These are phyloP conservation scores for Pangasius macronema DNA, from an alignment of 2,797 vertebrate genomes.

Conservation along the genomic window DNA sequence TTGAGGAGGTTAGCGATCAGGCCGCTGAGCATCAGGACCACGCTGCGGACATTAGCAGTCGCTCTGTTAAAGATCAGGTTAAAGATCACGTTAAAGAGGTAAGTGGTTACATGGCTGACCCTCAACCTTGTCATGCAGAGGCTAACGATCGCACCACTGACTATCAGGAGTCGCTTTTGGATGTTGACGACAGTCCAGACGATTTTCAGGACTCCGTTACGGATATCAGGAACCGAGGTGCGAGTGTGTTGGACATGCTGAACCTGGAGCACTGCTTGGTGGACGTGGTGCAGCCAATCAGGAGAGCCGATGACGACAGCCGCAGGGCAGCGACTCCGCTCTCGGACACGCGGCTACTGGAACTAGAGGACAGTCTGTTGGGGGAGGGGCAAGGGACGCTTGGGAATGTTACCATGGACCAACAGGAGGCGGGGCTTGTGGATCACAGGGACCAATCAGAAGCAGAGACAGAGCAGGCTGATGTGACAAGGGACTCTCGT, in stretches of 20 bases:
- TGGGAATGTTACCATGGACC: background rate
- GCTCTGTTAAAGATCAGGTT: background rate
- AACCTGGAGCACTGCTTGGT: slow-evolving; percentile 44
- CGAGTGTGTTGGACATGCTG: background rate
- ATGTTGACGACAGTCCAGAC: background rate
- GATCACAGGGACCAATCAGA: slow-evolving; percentile 7
- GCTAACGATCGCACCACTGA: background rate
- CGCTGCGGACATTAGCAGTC: too few species aligned
- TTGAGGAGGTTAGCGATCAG: background rate
- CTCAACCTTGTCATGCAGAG: background rate
- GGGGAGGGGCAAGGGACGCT: background rate
- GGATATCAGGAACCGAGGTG: background rate
- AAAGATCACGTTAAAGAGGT: background rate
- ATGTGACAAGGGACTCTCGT: background rate
- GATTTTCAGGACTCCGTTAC: background rate
- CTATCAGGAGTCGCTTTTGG: background rate
- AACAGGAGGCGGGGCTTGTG: background rate
- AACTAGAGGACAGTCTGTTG: slow-evolving; percentile 41
- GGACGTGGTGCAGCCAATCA: slow-evolving; percentile 28
- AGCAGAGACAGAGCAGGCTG: background rate
- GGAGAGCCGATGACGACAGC: background rate
- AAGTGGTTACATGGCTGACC: background rate
- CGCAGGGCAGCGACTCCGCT: slow-evolving; percentile 11
- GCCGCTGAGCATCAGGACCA: background rate
- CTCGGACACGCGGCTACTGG: slow-evolving; percentile 43